phyloP scores from a whole-genome alignment of 2,113 vertebrate genomes.

The Oostethus manadensis region DNA sequence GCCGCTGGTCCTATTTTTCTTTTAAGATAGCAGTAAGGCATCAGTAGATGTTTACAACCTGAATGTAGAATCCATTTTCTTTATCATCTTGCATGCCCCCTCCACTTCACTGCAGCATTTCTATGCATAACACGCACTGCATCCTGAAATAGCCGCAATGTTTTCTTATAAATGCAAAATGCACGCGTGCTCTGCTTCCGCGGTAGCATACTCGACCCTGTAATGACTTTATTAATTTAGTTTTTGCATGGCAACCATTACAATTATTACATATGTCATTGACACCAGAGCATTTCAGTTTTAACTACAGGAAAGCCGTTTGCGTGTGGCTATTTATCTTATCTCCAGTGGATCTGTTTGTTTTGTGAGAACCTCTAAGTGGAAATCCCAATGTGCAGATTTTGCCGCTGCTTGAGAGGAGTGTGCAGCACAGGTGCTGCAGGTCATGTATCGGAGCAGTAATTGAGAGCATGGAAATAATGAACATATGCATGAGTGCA shows the following conservation, averaged over 20 bases:
- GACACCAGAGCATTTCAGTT: neutral
- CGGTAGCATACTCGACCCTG: neutral
- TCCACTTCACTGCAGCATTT: neutral
- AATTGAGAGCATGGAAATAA: constrained; percentile 39
- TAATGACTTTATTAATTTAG: neutral
- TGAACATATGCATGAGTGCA: constrained; percentile 54
- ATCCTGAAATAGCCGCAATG: neutral
- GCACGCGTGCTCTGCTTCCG: neutral
- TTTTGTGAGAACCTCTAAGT: neutral
- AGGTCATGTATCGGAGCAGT: constrained; percentile 38
- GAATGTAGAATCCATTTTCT: neutral
- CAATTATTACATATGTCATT: neutral
- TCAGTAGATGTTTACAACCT: neutral
- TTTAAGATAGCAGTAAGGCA: neutral
- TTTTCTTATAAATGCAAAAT: too few relatives aligned
- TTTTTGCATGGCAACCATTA: neutral
- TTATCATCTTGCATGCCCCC: neutral
- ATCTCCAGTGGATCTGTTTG: neutral
- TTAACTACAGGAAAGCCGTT: neutral
- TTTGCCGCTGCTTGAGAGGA: constrained; percentile 29
- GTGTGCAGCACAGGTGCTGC: constrained; percentile 15
- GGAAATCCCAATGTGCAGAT: constrained; percentile 9
- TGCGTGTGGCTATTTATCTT: neutral
- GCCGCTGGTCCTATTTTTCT: neutral
- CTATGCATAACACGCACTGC: neutral